These are phyloP conservation scores for Apotomis turbidana DNA, from an alignment of 2,888 invertebrate genomes.

Conservation along the genomic window DNA sequence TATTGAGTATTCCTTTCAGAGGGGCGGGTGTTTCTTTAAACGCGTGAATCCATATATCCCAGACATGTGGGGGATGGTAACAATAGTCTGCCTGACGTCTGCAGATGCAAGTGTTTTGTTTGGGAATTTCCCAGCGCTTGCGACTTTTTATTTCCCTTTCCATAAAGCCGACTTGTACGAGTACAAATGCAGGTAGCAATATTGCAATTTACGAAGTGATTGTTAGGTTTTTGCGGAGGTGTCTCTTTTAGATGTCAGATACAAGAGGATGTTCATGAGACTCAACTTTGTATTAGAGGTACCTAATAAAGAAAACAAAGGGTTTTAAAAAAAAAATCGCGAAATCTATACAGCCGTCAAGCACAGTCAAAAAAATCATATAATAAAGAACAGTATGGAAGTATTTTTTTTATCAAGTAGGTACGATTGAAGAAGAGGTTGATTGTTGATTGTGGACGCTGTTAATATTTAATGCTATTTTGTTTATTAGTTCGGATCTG, in stretches of 20 bases:
- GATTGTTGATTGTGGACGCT: no score
- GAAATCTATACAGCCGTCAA: no score
- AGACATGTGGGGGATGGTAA: conserved; percentile 32
- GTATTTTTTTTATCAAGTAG: no score
- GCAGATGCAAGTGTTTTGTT: conserved; percentile 40
- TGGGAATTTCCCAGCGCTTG: conserved; percentile 37
- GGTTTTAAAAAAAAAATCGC: no score
- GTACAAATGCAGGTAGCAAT: conserved; percentile 18
- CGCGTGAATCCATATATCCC: conserved; percentile 40
- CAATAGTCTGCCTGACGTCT: conserved; percentile 40
- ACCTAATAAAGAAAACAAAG: no score
- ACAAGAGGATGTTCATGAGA: no score
- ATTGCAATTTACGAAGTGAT: conserved; percentile 21
- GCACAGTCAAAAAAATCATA: no score
- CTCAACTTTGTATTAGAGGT: no score
- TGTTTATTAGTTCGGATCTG: background rate
- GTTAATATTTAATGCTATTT: no score
- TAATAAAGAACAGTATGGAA: no score
- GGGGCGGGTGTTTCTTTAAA: conserved; percentile 27
- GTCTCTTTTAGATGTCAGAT: conserved; percentile 1
- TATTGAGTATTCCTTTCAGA: conserved; percentile 12
- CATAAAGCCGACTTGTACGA: conserved; percentile 16
- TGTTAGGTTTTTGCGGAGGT: conserved; percentile 3
- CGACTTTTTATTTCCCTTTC: conserved; percentile 31
- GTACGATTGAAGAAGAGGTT: no score